These are phyloP conservation scores for Ophioninae sp. DNA, from an alignment of 2,888 invertebrate genomes.

Conservation along the genomic window DNA sequence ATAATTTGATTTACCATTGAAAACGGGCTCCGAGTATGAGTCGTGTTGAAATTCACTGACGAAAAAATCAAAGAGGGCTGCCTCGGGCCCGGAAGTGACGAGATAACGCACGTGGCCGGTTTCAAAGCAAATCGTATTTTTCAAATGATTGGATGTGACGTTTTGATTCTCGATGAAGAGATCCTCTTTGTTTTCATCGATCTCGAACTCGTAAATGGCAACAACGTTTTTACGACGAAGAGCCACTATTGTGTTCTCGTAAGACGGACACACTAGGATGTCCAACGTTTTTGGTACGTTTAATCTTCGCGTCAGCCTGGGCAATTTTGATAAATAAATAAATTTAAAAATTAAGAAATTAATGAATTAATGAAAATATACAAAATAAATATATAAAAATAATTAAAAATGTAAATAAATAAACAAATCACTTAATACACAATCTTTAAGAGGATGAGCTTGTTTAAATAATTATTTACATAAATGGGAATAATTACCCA, in stretches of 20 bases:
- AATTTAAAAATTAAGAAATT: neutral
- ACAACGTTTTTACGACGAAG: conserved; percentile 64
- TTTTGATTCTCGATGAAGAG: conserved; percentile 63
- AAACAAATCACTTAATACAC: too few relatives aligned
- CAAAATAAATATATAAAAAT: too few relatives aligned
- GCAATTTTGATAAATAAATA: neutral
- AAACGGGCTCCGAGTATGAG: conserved; percentile 64
- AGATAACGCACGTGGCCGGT: conserved; percentile 73
- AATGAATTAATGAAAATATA: neutral
- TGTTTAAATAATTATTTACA: neutral
- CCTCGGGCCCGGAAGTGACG: conserved; percentile 68
- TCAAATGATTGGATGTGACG: conserved; percentile 66
- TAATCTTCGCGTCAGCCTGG: conserved; percentile 66
- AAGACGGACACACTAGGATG: conserved; percentile 67
- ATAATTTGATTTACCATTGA: conserved; percentile 66
- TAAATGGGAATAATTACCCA: conserved; percentile 64
- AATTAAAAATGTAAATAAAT: too few relatives aligned
- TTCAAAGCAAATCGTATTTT: conserved; percentile 72
- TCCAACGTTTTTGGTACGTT: conserved; percentile 60
- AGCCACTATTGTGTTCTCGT: conserved; percentile 61
- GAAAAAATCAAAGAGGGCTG: conserved; percentile 67
- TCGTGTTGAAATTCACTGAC: conserved; percentile 68
- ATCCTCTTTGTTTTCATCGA: conserved; percentile 54
- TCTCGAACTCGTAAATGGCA: conserved; percentile 68
- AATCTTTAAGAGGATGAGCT: too few relatives aligned